Percentiles rank a stretch among this genome's conserved stretches.
Conservation (phyloP, 2,113 vertebrate species). For the Malurus alboscapulatus region DNA sequence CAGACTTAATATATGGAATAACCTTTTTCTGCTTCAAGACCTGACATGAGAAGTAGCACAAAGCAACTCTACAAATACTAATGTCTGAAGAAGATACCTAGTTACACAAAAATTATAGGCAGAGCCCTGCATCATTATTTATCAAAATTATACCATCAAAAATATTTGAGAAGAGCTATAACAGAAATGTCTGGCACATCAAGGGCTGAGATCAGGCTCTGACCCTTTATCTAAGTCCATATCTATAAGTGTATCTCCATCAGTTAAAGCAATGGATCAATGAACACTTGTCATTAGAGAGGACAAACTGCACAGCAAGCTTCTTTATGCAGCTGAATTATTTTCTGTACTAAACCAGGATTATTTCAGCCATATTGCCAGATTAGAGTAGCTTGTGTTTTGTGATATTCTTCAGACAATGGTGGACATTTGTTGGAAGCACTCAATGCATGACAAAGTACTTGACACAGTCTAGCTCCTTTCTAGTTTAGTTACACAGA, state of each 20-base stretch:
- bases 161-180: not conserved
- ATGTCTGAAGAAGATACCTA: not conserved
- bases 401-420: not conserved
- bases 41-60: not conserved
- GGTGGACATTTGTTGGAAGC: not conserved
- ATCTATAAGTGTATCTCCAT: not conserved
- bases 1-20: not conserved
- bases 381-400: not conserved
- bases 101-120: not conserved
- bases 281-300: accelerated
- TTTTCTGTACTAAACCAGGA: not conserved
- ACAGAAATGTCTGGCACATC: not conserved
- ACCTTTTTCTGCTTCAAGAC: not conserved
- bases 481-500: not conserved
- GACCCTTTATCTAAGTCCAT: not conserved
- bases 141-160: not conserved
- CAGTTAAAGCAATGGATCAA: not conserved
- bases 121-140: not conserved
- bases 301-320: accelerated
- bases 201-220: not conserved
- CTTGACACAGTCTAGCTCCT: accelerated
- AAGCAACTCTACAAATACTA: not conserved
- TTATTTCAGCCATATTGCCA: not conserved
- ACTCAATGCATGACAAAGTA: accelerated
- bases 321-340: not conserved